Conservation (phyloP, 2,888 invertebrate species). For the Thereva nobilitata region DNA sequence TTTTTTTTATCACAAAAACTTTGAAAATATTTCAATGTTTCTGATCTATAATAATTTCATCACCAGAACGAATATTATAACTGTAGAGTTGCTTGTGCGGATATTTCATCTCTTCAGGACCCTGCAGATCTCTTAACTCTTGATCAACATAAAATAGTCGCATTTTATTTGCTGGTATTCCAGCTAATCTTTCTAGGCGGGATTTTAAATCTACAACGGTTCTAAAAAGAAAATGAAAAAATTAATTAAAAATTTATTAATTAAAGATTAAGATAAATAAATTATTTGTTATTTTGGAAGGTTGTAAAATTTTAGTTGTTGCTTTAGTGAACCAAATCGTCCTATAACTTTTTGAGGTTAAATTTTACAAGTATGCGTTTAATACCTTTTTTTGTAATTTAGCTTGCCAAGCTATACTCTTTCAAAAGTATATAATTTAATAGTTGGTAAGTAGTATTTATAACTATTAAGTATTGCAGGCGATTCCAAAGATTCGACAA, state of each 20-base stretch:
- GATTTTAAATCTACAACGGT: conserved; percentile 81
- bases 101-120: conserved; percentile 87
- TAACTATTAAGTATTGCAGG: too few species aligned
- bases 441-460: too few species aligned
- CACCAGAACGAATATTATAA: conserved; percentile 86
- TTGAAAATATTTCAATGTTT: conserved; percentile 59
- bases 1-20: conserved; percentile 14
- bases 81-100: conserved; percentile 89
- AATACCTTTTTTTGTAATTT: too few species aligned
- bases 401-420: too few species aligned
- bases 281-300: not conserved
- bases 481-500: too few species aligned
- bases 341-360: not conserved
- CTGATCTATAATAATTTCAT: conserved; percentile 87
- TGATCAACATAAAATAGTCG: conserved; percentile 88
- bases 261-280: not conserved
- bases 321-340: not conserved
- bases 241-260: not conserved
- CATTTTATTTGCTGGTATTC: conserved; percentile 83
- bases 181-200: conserved; percentile 77
- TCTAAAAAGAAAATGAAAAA: conserved; percentile 57
- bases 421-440: too few species aligned
- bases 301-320: conserved; percentile 1
- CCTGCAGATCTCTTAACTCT: conserved; percentile 70
- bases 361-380: too few species aligned